Conservation (phyloP, 2,113 vertebrate genomes). For the Anarhynchus alexandrinus region DNA sequence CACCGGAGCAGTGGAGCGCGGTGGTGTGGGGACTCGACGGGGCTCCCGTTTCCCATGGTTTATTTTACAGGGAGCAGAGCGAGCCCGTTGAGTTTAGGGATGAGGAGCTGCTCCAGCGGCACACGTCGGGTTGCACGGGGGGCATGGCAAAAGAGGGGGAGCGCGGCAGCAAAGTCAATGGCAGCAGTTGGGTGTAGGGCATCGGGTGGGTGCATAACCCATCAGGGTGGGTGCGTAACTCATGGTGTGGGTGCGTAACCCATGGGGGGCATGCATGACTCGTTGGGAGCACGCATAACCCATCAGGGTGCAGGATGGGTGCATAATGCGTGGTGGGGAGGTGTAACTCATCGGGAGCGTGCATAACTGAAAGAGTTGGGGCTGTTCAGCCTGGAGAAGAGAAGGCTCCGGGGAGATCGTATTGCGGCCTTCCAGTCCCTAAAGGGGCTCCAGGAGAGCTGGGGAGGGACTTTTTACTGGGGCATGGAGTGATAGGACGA, state of each 20-base stretch:
- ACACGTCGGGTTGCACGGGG: accelerated
- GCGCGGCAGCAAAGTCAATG: accelerated
- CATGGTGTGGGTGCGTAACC: background rate
- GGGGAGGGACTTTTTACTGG: too few relatives aligned
- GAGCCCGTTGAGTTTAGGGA: background rate
- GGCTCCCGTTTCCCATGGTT: background rate
- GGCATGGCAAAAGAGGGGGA: background rate
- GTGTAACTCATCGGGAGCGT: background rate
- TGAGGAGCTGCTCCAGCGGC: background rate
- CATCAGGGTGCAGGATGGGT: background rate
- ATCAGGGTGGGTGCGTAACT: accelerated
- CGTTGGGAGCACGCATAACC: background rate
- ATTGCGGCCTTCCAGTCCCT: too few relatives aligned
- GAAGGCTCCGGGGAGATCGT: too few relatives aligned
- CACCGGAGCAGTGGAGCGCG: accelerated
- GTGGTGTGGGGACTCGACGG: accelerated
- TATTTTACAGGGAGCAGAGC: background rate
- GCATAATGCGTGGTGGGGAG: accelerated
- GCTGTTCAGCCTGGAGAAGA: too few relatives aligned
- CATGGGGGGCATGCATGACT: background rate
- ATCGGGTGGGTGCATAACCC: too few relatives aligned
- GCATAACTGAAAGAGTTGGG: too few relatives aligned
- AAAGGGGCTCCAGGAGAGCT: too few relatives aligned
- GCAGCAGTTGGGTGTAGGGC: accelerated
- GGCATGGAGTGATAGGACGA: too few relatives aligned